These are phyloP conservation scores for Chloroceryle amazona DNA, from an alignment of 2,797 vertebrate species.

Conservation along the genomic window DNA sequence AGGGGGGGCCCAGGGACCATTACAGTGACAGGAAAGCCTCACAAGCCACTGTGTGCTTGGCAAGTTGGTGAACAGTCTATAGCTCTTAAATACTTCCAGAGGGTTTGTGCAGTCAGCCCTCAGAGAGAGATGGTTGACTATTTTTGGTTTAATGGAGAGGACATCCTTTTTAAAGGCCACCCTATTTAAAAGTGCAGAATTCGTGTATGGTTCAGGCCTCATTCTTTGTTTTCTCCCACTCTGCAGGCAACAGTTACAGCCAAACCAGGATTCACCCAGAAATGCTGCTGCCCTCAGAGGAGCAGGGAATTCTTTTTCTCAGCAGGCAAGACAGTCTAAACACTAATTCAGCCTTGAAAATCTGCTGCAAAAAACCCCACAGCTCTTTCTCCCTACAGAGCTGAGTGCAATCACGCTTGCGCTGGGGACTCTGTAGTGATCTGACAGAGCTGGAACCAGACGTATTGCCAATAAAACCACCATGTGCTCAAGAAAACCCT, in stretches of 20 bases:
- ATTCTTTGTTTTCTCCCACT: neutral
- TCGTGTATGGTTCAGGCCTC: neutral
- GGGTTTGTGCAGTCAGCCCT: neutral
- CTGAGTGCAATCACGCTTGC: neutral
- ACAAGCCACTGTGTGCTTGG: neutral
- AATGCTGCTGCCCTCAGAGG: neutral
- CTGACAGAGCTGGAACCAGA: neutral
- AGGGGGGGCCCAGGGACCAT: neutral
- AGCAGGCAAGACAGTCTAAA: neutral
- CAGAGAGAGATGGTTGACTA: neutral
- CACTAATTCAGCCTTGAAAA: neutral
- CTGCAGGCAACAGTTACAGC: neutral
- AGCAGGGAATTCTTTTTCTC: neutral
- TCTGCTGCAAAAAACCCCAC: neutral
- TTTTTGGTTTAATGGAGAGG: neutral
- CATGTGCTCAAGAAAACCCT: neutral
- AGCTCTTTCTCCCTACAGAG: neutral
- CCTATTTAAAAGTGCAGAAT: neutral
- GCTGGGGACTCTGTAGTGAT: neutral
- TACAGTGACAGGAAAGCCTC: neutral
- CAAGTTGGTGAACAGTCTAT: neutral
- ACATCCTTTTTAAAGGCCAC: neutral
- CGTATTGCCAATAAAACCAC: neutral
- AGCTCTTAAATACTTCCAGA: neutral
- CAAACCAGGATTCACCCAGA: neutral